Percentiles rank a stretch among this genome's conserved stretches.
Conservation (phyloP, 2,113 vertebrate genomes). For the Xenotilapia leptura region DNA sequence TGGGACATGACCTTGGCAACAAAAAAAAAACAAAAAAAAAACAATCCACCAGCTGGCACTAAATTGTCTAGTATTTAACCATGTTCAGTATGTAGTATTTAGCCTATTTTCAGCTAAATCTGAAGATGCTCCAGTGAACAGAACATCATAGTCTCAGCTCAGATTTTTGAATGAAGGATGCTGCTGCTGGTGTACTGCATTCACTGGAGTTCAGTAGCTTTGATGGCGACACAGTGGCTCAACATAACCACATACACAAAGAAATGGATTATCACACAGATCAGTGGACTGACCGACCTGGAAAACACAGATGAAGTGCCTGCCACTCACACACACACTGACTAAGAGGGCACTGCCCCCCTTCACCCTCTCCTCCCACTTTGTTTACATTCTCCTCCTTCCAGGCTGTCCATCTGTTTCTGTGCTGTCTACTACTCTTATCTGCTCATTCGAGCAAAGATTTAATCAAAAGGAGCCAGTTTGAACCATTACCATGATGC, state of each 20-base stretch:
- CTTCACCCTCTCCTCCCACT: not conserved
- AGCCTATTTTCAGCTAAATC: not conserved
- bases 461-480: not conserved
- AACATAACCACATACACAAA: conserved; percentile 2
- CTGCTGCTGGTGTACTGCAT: not conserved
- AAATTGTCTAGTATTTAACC: not conserved
- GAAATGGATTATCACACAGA: conserved; percentile 37
- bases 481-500: not conserved
- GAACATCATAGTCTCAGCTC: not conserved
- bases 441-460: not conserved
- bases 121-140: not conserved
- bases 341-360: conserved; percentile 1
- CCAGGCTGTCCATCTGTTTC: conserved; percentile 41
- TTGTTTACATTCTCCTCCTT: conserved; percentile 45
- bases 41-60: not conserved
- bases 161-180: not conserved
- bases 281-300: conserved; percentile 38
- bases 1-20: not conserved
- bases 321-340: not conserved
- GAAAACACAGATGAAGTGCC: conserved; percentile 31
- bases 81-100: not conserved
- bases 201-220: not conserved
- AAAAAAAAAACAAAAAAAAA: not conserved
- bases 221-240: not conserved
- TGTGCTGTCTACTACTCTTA: not conserved